Evolutionary conservation across 2,888 invertebrate genomes (phyloP).

Genomic region (Hemaris fuciformis): DNA sequence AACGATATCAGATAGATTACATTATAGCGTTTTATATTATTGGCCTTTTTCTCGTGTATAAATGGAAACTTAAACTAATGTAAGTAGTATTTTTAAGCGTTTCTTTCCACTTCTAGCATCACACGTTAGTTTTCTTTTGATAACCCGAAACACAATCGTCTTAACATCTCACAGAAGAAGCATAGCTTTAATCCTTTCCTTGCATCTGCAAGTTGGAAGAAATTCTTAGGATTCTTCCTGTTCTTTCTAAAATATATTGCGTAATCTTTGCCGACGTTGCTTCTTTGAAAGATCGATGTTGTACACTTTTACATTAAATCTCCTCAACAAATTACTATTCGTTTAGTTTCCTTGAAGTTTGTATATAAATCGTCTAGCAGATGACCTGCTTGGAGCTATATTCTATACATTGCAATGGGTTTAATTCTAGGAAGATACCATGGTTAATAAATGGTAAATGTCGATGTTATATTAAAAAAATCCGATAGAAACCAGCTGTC

Average conservation of each 20-base stretch:
- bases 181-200: constrained; percentile 5
- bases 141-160: background rate
- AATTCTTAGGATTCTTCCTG: background rate
- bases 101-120: too few species aligned
- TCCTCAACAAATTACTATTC: background rate
- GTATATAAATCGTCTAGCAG: background rate
- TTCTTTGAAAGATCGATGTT: background rate
- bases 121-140: background rate
- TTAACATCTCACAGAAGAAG: background rate
- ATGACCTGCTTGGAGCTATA: too few species aligned
- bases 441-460: too few species aligned
- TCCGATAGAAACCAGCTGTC: too few species aligned
- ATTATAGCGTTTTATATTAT: too few species aligned
- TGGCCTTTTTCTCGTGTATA: too few species aligned
- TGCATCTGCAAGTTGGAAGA: background rate
- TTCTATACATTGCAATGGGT: too few species aligned
- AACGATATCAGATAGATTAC: too few species aligned
- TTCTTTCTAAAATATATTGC: background rate
- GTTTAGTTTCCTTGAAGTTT: background rate
- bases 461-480: too few species aligned
- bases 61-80: too few species aligned
- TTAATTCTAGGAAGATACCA: too few species aligned
- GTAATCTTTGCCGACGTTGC: constrained; percentile 1
- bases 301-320: background rate
- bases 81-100: too few species aligned